Percentiles rank a stretch among this genome's conserved stretches.
Conservation (phyloP, 2,113 vertebrate genomes). For the Eudyptes chrysolophus region DNA sequence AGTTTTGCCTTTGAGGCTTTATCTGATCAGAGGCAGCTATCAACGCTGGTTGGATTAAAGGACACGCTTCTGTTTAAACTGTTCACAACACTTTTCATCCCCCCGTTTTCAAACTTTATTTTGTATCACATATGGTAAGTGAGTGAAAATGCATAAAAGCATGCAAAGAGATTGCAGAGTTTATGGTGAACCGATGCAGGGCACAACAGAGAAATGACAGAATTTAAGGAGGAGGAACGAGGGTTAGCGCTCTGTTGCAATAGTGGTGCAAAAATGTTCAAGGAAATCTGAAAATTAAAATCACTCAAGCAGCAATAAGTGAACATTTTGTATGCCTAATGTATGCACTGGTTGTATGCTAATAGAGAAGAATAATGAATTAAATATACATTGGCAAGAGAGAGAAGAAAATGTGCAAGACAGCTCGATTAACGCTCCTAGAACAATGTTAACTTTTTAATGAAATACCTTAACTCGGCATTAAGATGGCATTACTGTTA, state of each 20-base stretch:
- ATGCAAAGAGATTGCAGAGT: not conserved
- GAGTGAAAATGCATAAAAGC: not conserved
- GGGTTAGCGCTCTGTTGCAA: not conserved
- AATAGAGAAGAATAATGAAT: constrained; percentile 51
- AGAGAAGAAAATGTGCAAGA: constrained; percentile 43
- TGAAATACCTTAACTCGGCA: constrained; percentile 40
- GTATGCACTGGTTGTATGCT: constrained; percentile 54
- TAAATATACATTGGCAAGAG: constrained; percentile 44
- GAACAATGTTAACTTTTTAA: constrained; percentile 60
- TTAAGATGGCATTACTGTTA: constrained; percentile 58
- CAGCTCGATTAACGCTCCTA: constrained; percentile 21
- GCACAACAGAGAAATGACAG: not conserved
- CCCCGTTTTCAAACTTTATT: not conserved
- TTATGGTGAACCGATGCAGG: not conserved
- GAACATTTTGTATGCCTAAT: constrained; percentile 57
- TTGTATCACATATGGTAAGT: not conserved
- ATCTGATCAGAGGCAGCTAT: not conserved
- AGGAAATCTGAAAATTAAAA: constrained; percentile 52
- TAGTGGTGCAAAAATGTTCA: not conserved
- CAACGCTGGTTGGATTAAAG: not conserved
- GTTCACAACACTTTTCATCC: not conserved
- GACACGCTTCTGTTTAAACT: not conserved
- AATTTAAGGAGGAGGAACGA: not conserved
- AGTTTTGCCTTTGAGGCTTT: constrained; percentile 24
- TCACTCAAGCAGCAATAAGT: constrained; percentile 54